A percentile compares a stretch with the other conserved stretches of the same genome.
These are phyloP conservation scores for Chaunax sp. DNA, from an alignment of 2,797 vertebrate species.

Conservation along the genomic window DNA sequence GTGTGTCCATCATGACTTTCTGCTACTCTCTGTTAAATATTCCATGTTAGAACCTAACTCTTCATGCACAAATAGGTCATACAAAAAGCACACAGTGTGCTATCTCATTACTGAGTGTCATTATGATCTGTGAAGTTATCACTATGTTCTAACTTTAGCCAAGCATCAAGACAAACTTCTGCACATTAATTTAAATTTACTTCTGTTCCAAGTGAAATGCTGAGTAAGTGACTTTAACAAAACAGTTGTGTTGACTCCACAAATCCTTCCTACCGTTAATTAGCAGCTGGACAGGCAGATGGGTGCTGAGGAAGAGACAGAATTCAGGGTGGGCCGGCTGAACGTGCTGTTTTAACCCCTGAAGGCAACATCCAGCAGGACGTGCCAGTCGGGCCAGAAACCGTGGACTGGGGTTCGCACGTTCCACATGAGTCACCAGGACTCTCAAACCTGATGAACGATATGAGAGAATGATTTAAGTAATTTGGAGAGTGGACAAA, in stretches of 20 bases:
- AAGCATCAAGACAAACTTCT: neutral
- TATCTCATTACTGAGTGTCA: neutral
- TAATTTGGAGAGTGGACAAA: no score
- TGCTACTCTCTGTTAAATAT: neutral
- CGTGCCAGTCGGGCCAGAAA: slow-evolving; percentile 75
- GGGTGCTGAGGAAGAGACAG: slow-evolving; percentile 83
- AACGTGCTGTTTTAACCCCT: slow-evolving; percentile 23
- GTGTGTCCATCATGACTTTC: neutral
- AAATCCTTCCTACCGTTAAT: slow-evolving; percentile 73
- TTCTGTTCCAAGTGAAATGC: neutral
- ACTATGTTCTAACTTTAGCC: neutral
- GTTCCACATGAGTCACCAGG: slow-evolving; percentile 82
- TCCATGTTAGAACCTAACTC: neutral
- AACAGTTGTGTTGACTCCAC: neutral
- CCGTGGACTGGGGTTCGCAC: slow-evolving; percentile 56
- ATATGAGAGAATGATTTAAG: neutral
- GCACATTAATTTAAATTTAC: slow-evolving; percentile 1
- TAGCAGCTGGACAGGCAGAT: slow-evolving; percentile 76
- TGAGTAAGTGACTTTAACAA: neutral
- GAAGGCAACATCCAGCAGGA: slow-evolving; percentile 17
- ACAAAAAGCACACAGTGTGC: no score
- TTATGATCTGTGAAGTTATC: neutral
- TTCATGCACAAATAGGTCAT: neutral
- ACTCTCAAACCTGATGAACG: slow-evolving; percentile 79
- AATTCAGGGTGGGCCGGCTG: slow-evolving; percentile 73